phyloP scores from a whole-genome alignment of 2,113 vertebrate genomes.

The Thunnus maccoyii region DNA sequence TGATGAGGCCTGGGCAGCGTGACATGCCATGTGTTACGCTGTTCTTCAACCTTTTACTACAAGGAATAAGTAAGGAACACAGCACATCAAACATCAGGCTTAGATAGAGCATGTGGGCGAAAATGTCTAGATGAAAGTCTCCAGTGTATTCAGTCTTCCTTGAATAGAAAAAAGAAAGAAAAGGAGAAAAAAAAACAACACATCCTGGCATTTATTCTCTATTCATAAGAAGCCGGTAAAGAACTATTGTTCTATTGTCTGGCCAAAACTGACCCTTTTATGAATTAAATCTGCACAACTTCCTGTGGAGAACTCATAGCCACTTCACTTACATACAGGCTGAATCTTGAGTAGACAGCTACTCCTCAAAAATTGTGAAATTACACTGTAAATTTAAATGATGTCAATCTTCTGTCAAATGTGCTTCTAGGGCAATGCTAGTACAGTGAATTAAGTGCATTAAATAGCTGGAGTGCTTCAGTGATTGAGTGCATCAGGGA shows the following conservation, averaged over 20 bases:
- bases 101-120: constrained; percentile 57
- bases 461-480: constrained; percentile 49
- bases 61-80: constrained; percentile 55
- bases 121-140: constrained; percentile 68
- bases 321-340: constrained; percentile 21
- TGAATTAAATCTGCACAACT: constrained; percentile 74
- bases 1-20: constrained; percentile 32
- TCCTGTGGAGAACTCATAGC: constrained; percentile 71
- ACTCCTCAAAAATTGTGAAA: constrained; percentile 29
- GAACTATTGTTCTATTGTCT: constrained; percentile 82
- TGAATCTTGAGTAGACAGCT: constrained; percentile 2
- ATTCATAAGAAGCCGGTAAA: constrained; percentile 67
- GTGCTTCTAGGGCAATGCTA: constrained; percentile 31
- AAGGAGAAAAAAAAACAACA: constrained; percentile 25
- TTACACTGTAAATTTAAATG: constrained; percentile 39
- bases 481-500: constrained; percentile 77
- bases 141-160: constrained; percentile 56
- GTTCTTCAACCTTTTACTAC: constrained; percentile 56
- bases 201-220: constrained; percentile 81
- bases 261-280: constrained; percentile 52
- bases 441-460: constrained; percentile 69
- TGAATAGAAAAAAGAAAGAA: constrained; percentile 43
- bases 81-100: constrained; percentile 59
- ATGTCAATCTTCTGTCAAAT: constrained; percentile 43
- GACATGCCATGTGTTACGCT: constrained; percentile 34